These are phyloP conservation scores for Ameiurus melas DNA, from an alignment of 2,113 vertebrate genomes.

Conservation along the genomic window DNA sequence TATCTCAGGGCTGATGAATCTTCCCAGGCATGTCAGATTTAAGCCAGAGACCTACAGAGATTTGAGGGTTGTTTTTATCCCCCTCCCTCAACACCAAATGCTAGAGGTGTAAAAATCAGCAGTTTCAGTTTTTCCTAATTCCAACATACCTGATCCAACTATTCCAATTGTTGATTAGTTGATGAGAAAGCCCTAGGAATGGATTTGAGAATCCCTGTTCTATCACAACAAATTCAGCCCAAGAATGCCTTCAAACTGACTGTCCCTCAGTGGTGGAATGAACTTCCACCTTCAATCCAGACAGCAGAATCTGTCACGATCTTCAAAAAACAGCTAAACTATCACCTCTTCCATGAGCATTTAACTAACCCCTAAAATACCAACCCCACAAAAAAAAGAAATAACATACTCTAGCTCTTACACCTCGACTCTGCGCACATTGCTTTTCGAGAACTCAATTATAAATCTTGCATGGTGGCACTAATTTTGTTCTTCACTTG, in stretches of 20 bases:
- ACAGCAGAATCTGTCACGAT: no score
- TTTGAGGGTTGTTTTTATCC: background rate
- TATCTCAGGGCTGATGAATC: background rate
- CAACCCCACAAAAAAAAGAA: no score
- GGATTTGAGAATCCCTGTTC: background rate
- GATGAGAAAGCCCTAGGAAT: background rate
- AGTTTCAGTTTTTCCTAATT: background rate
- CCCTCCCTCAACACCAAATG: background rate
- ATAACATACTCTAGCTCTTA: no score
- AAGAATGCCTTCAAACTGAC: background rate
- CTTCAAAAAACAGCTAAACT: no score
- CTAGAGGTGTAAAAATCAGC: background rate
- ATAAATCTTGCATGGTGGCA: no score
- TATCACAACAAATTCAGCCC: background rate
- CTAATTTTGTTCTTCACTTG: no score
- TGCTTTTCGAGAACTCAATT: no score
- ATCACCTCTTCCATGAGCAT: no score
- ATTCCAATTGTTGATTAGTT: background rate
- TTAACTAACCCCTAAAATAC: no score
- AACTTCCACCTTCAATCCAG: no score
- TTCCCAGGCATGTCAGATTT: background rate
- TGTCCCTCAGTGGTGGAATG: no score
- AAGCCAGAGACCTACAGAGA: slow-evolving; percentile 7
- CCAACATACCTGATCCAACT: background rate
- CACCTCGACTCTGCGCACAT: no score